Evolutionary conservation across 1,140 invertebrate species (phyloP).

Genomic region (Idris sp.): DNA sequence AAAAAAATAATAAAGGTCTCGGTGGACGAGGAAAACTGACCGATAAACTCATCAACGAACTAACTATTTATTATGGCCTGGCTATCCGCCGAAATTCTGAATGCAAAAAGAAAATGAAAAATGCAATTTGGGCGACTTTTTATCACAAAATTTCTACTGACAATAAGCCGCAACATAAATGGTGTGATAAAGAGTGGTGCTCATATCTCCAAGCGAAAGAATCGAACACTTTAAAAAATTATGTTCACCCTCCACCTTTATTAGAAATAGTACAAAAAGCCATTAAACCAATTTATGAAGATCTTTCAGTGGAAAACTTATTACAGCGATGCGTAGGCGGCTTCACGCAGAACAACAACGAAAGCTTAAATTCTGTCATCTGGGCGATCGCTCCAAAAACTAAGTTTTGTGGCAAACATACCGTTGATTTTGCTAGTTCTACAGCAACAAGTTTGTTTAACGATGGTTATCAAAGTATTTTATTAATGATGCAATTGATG

Average conservation of each 20-base stretch:
- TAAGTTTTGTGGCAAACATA: too few species aligned
- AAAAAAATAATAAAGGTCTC: slow-evolving; percentile 5
- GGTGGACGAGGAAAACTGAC: slow-evolving; percentile 14
- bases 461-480: too few species aligned
- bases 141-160: slow-evolving; percentile 30
- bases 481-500: too few species aligned
- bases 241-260: slow-evolving; percentile 6
- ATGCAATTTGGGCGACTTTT: slow-evolving; percentile 25
- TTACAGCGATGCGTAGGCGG: slow-evolving; percentile 19
- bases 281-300: slow-evolving; percentile 17
- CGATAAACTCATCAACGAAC: slow-evolving; percentile 4
- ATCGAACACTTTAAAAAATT: not conserved
- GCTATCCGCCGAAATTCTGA: slow-evolving; percentile 6
- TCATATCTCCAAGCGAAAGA: slow-evolving; percentile 17
- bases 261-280: slow-evolving; percentile 3
- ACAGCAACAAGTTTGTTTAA: slow-evolving; percentile 34
- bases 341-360: slow-evolving; percentile 57
- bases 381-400: not conserved
- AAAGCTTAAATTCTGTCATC: slow-evolving; percentile 18
- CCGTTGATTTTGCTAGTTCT: slow-evolving; percentile 33
- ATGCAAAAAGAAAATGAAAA: not conserved
- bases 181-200: slow-evolving; percentile 35
- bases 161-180: slow-evolving; percentile 20
- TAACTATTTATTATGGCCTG: slow-evolving; percentile 5
- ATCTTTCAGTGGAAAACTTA: slow-evolving; percentile 8